These are phyloP conservation scores for Hemicordylus capensis DNA, from an alignment of 2,113 vertebrate genomes.

Conservation along the genomic window DNA sequence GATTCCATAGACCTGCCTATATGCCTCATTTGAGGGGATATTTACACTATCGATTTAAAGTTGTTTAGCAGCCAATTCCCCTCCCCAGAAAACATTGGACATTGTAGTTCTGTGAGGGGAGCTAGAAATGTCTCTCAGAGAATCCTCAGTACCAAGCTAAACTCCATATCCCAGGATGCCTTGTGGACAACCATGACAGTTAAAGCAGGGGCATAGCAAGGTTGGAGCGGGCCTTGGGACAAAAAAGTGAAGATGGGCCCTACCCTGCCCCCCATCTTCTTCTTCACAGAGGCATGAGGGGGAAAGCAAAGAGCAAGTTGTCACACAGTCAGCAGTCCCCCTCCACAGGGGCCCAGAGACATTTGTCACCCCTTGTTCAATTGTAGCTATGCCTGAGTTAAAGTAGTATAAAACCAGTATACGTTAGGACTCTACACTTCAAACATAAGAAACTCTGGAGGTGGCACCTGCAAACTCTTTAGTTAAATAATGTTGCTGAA, in stretches of 20 bases:
- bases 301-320: too few relatives aligned
- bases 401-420: neutral
- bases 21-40: neutral
- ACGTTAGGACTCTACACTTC: neutral
- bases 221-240: too few relatives aligned
- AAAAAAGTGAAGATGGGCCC: too few relatives aligned
- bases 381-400: too few relatives aligned
- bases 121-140: neutral
- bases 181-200: neutral
- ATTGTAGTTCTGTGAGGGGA: neutral
- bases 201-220: neutral
- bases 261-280: too few relatives aligned
- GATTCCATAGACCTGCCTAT: neutral
- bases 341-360: too few relatives aligned
- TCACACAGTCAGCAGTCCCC: too few relatives aligned
- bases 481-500: accelerated
- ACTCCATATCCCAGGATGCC: neutral
- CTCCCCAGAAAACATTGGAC: neutral
- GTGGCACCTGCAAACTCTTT: neutral
- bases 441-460: neutral
- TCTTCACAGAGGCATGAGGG: too few relatives aligned
- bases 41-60: neutral
- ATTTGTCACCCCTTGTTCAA: too few relatives aligned
- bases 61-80: neutral
- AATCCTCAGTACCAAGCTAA: neutral